Conservation (phyloP, 2,888 invertebrate species). For the Cremastinae sp. region DNA sequence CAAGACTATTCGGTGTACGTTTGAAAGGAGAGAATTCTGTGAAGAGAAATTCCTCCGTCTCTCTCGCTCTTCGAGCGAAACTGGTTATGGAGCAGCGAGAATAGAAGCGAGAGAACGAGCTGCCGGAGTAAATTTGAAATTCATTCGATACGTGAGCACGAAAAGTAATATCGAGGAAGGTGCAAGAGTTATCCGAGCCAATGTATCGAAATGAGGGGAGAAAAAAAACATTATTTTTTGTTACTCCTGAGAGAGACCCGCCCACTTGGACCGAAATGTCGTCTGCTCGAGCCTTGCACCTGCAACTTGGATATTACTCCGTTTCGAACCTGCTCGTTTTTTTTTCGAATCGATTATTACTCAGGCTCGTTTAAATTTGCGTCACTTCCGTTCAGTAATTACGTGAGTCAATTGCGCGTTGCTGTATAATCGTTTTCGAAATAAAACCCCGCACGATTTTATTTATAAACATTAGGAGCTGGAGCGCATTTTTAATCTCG, state of each 20-base stretch:
- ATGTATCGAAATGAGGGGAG: constrained; percentile 30
- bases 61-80: constrained; percentile 44
- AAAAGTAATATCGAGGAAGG: constrained; percentile 45
- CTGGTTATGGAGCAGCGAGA: constrained; percentile 51
- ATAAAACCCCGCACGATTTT: too few relatives aligned
- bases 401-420: too few relatives aligned
- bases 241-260: constrained; percentile 21
- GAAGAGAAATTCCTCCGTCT: constrained; percentile 38
- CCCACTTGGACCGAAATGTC: constrained; percentile 14
- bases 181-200: constrained; percentile 24
- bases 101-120: constrained; percentile 26
- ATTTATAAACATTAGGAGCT: too few relatives aligned
- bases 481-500: too few relatives aligned
- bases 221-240: not conserved
- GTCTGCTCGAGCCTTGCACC: constrained; percentile 42
- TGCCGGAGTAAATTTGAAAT: constrained; percentile 23
- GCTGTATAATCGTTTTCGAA: too few relatives aligned
- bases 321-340: constrained; percentile 1
- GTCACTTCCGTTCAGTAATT: too few relatives aligned
- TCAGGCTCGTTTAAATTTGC: too few relatives aligned
- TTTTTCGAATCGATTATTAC: not conserved
- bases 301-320: constrained; percentile 51
- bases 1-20: constrained; percentile 17
- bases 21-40: constrained; percentile 19
- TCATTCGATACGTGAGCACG: constrained; percentile 23